Conservation (phyloP, 2,888 invertebrate species). For the Agapostemon virescens region DNA sequence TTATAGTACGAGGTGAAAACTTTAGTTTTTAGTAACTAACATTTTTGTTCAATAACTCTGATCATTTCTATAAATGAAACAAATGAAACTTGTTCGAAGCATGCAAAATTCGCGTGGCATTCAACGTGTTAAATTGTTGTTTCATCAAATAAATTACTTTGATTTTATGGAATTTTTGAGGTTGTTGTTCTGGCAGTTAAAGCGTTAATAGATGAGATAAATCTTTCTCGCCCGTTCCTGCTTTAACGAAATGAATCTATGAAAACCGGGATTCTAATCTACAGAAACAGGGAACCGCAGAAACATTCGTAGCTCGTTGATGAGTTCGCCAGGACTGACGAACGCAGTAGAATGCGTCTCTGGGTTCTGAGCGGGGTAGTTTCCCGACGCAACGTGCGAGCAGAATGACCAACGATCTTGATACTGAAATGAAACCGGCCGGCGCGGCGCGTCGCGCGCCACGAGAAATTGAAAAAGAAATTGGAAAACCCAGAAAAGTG, state of each 20-base stretch:
- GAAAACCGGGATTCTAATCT: neutral
- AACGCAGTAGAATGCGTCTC: neutral
- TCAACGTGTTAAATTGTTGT: no score
- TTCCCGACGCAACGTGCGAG: neutral
- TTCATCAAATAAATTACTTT: no score
- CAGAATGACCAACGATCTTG: neutral
- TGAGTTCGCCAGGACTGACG: neutral
- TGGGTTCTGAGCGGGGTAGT: neutral
- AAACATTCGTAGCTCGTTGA: neutral
- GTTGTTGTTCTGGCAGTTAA: no score
- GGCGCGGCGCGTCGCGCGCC: neutral
- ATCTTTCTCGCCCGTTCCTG: neutral
- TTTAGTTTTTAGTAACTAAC: no score
- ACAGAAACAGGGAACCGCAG: neutral
- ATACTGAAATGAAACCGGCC: conserved; percentile 7
- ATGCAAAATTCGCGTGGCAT: no score
- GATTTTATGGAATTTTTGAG: no score
- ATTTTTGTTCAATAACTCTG: no score
- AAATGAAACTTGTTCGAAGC: no score
- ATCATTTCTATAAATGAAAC: no score
- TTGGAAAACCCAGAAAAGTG: conserved; percentile 42
- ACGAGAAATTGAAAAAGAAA: conserved; percentile 36
- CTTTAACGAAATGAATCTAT: neutral
- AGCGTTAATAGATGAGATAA: no score
- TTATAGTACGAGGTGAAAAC: no score